Conservation (phyloP, 2,797 vertebrate species). For the Psittacula derbiana region DNA sequence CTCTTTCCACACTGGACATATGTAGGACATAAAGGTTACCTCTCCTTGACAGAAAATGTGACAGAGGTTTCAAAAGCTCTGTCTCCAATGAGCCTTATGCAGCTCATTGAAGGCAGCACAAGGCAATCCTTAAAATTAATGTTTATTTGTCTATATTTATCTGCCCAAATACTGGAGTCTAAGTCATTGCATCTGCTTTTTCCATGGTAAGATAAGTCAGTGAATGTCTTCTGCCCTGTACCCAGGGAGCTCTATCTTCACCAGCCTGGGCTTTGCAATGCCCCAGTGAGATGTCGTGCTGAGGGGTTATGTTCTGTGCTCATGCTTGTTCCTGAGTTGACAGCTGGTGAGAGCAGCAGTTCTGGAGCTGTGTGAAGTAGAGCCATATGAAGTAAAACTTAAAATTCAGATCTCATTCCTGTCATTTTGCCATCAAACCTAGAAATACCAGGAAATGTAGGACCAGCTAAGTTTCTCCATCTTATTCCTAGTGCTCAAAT, state of each 20-base stretch:
- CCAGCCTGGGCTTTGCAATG: not conserved
- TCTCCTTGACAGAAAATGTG: not conserved
- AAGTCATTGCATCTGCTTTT: not conserved
- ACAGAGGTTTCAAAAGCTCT: not conserved
- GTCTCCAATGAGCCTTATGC: not conserved
- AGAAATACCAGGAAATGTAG: not conserved
- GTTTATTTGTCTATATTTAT: not conserved
- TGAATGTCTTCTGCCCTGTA: not conserved
- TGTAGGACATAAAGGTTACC: not conserved
- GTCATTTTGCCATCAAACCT: not conserved
- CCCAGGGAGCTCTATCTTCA: not conserved
- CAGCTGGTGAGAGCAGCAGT: not conserved
- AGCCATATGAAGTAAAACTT: not conserved
- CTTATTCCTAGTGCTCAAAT: not conserved
- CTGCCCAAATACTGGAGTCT: not conserved
- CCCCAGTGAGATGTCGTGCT: accelerated
- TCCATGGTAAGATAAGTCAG: not conserved
- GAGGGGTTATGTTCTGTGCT: not conserved
- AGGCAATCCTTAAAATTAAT: not conserved
- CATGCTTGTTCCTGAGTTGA: not conserved
- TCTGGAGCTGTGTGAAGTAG: not conserved
- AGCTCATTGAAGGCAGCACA: not conserved
- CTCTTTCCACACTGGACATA: not conserved
- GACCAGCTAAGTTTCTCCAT: not conserved
- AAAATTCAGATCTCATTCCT: not conserved